Conservation (phyloP, 2,888 invertebrate species). For the Strigamia maritima region DNA sequence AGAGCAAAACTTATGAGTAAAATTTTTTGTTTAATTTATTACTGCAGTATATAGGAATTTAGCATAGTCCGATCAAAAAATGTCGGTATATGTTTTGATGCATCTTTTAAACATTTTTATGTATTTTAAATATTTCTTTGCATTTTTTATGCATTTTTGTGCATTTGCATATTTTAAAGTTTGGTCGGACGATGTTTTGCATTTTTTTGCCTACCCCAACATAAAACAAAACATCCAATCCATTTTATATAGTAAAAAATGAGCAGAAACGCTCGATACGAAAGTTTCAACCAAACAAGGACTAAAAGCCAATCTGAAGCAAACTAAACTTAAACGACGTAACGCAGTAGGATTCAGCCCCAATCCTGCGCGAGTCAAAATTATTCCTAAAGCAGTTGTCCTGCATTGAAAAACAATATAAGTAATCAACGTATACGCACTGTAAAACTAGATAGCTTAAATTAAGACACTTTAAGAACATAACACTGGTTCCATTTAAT, state of each 20-base stretch:
- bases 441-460: too few relatives aligned
- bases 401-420: slow-evolving; percentile 63
- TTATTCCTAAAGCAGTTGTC: slow-evolving; percentile 85
- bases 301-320: slow-evolving; percentile 75
- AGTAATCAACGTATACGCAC: too few relatives aligned
- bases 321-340: slow-evolving; percentile 65
- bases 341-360: slow-evolving; percentile 86
- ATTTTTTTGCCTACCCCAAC: slow-evolving; percentile 63
- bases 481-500: too few relatives aligned
- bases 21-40: background rate
- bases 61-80: too few relatives aligned
- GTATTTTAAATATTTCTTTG: too few relatives aligned
- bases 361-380: slow-evolving; percentile 86
- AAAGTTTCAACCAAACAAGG: slow-evolving; percentile 81
- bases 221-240: slow-evolving; percentile 83
- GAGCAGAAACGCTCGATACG: slow-evolving; percentile 66
- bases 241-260: slow-evolving; percentile 70
- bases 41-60: too few relatives aligned
- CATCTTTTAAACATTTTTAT: too few relatives aligned
- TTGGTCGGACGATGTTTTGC: too few relatives aligned
- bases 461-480: too few relatives aligned
- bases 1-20: slow-evolving; percentile 62
- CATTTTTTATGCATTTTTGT: too few relatives aligned
- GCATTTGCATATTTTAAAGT: too few relatives aligned
- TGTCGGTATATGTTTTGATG: too few relatives aligned